Base-by-base conservation (phyloP, 2,888 invertebrate species). In the Archips crataeganus region DNA sequence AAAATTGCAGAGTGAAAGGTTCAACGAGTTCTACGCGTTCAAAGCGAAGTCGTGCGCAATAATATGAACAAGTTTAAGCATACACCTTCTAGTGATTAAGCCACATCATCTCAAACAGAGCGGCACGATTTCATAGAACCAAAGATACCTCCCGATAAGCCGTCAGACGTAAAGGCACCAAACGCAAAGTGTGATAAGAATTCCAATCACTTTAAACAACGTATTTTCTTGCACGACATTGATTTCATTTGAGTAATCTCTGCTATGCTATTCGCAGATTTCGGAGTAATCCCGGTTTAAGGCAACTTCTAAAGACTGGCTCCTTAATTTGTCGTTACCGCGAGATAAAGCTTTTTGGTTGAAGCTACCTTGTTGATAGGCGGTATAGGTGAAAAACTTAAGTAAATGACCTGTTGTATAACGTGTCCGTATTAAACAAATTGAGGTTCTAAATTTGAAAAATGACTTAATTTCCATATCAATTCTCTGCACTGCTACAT, bases 151-250 rank as follows among this genome's bases (percentile, higher is more conserved):
- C 32, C 57, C 57, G 49, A 32, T 63, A 32, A 63, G 13, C 47
- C 49, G 49, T 36, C 51, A 65, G 65, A 65, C 65, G 36, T 11
- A 13, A 65, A 49, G 65, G 65, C 65, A 51, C 65, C 65, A 51
- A 34, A 5, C 51, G n/a, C 39, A 15, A 42, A n/a, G 36, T 36
- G 51, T 51, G 65, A 49, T 65, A 51, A 51, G 51, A 34, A 65
- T 65, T 51, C 34, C 36, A 65, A 65, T 51, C n/a, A 11, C 49
- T 65, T 65, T 36, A 65, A 65, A 32, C 4, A 36, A n/a, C 32
- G 34, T 51, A 36, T 36, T 65, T 49, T 51, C 65, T 65, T 36
- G 51, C 65, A 51, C 23, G 51, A 47, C 13, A 34, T 36, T 34
- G 15, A 65, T 65, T 65, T 6, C n/a, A n/a, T 65, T 65, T 51